Conservation (phyloP, 2,888 invertebrate genomes). For the Caenorhabditis imperialis region DNA sequence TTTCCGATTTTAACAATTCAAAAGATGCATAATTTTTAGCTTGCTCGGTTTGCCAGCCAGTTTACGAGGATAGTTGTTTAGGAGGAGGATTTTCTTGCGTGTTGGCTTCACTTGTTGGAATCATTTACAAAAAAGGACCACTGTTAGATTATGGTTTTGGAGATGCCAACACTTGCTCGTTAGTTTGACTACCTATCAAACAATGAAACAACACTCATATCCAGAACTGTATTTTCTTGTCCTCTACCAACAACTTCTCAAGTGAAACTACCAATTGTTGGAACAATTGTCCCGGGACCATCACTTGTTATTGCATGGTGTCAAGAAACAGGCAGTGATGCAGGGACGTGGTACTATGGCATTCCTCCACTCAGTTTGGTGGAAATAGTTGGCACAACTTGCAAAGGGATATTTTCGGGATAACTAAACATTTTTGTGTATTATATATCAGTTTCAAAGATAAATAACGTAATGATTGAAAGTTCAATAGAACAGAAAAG, state of each 20-base stretch:
- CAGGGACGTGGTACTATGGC: slow-evolving; percentile 51
- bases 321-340: slow-evolving; percentile 37
- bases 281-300: slow-evolving; percentile 26
- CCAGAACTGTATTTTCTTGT: slow-evolving; percentile 37
- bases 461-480: too few species aligned
- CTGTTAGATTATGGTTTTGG: slow-evolving; percentile 24
- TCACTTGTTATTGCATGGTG: slow-evolving; percentile 36
- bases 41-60: slow-evolving; percentile 33
- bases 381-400: slow-evolving; percentile 32
- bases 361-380: slow-evolving; percentile 37
- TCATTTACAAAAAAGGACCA: slow-evolving; percentile 19
- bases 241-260: slow-evolving; percentile 32
- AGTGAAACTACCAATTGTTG: slow-evolving; percentile 20
- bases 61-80: slow-evolving; percentile 28
- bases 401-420: slow-evolving; percentile 27
- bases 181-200: too few species aligned
- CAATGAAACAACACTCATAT: too few species aligned
- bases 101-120: slow-evolving; percentile 25
- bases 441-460: too few species aligned
- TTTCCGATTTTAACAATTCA: too few species aligned
- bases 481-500: too few species aligned
- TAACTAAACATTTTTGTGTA: background rate
- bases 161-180: slow-evolving; percentile 44
- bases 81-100: slow-evolving; percentile 29
- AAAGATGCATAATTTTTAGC: slow-evolving; percentile 13